phyloP scores from a whole-genome alignment of 2,113 vertebrate species.

The Morone chrysops region DNA sequence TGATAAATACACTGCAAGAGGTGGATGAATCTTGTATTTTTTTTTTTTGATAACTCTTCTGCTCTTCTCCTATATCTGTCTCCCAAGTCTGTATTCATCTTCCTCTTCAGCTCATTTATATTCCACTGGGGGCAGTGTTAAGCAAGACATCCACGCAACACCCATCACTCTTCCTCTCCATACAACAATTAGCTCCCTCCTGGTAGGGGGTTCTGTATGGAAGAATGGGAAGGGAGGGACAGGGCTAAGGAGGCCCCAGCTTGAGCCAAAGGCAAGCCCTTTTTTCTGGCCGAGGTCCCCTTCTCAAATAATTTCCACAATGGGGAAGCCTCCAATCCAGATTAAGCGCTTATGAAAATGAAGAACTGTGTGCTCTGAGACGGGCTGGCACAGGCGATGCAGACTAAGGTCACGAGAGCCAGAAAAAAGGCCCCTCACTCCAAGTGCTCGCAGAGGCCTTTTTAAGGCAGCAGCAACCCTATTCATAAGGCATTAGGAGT shows the following conservation, averaged over 20 bases:
- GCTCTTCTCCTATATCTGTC: not conserved
- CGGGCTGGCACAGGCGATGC: constrained; percentile 29
- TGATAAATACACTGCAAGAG: constrained; percentile 41
- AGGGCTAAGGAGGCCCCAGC: constrained; percentile 27
- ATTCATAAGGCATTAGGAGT: constrained; percentile 73
- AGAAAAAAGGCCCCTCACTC: constrained; percentile 60
- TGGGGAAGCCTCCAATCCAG: constrained; percentile 69
- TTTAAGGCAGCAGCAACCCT: constrained; percentile 57
- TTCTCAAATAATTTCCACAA: constrained; percentile 65
- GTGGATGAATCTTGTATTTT: constrained; percentile 18
- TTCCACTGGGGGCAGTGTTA: constrained; percentile 58
- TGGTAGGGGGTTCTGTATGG: constrained; percentile 30
- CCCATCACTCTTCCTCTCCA: constrained; percentile 43
- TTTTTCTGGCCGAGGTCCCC: constrained; percentile 60
- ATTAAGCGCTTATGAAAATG: constrained; percentile 73
- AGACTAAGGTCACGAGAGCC: constrained; percentile 60
- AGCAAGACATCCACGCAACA: constrained; percentile 37
- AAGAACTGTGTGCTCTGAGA: constrained; percentile 49
- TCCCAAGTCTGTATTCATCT: constrained; percentile 25
- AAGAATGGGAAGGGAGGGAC: constrained; percentile 42
- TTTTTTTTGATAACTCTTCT: not conserved
- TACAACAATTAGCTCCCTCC: constrained; percentile 61
- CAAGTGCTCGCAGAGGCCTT: constrained; percentile 60
- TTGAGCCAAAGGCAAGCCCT: constrained; percentile 38
- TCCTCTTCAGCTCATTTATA: constrained; percentile 17